Evolutionary conservation across 2,888 invertebrate genomes (phyloP), one percentile per base, ranked within the genome.

Genomic region (Diaprepes abbreviatus): DNA sequence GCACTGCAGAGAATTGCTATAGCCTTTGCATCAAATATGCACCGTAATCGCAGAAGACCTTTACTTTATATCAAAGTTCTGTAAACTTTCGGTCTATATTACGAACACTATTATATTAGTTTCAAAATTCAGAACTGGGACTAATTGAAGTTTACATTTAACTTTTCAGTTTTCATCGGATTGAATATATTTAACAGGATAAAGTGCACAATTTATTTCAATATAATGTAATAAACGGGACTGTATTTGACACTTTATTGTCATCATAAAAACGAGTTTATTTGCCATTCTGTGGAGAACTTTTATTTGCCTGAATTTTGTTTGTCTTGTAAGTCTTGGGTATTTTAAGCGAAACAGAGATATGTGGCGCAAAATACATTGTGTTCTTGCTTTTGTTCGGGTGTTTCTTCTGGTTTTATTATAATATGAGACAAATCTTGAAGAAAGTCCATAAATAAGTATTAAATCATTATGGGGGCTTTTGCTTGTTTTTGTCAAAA

Each of bases 371-470:
- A 38, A 38, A 38, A 5, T 38, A 38, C 21, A 43, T 43, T 43
- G 43, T 45, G 12, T 24, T 10, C 24, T 43, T 45, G 45, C n/a
- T 24, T 45, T 45, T 45, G 24, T 45, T 45, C 24, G 6, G 45
- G 12, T 24, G 45, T 45, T 21, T 19, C 45, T 45, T 14, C 9
- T n/a, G 21, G 45, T 45, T 45, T 45, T 45, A 45, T 45, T 45
- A 10, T 45, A 24, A 45, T 24, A 24, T 6, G 24, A 45, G 12
- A n/a, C n/a, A n/a, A n/a, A n/a, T n/a, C n/a, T n/a, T n/a, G n/a
- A n/a, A n/a, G n/a, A n/a, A n/a, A n/a, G n/a, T n/a, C n/a, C n/a
- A n/a, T n/a, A n/a, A n/a, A n/a, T n/a, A n/a, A n/a, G n/a, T n/a
- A n/a, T n/a, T n/a, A n/a, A n/a, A n/a, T n/a, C n/a, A n/a, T n/a